A percentile compares a stretch with the other conserved stretches of the same genome.
These are phyloP conservation scores for Tenualosa ilisha DNA, from an alignment of 2,797 vertebrate genomes.

Conservation along the genomic window DNA sequence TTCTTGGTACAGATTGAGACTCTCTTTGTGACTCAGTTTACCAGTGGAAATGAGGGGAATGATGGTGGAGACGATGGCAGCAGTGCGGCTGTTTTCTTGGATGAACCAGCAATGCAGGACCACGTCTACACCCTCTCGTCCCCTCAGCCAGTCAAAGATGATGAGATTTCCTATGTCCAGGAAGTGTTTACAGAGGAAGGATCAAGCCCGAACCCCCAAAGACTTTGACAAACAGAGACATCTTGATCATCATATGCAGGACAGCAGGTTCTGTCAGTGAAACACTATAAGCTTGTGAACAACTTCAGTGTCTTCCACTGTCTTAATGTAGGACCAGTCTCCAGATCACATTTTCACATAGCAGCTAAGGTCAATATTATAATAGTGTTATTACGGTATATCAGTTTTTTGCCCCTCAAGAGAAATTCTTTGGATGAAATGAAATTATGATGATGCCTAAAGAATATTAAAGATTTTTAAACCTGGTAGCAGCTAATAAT, in stretches of 20 bases:
- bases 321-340: background rate
- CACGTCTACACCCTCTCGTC: constrained; percentile 42
- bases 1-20: constrained; percentile 88
- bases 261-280: background rate
- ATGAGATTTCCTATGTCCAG: constrained; percentile 27
- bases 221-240: background rate
- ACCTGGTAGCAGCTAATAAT: background rate
- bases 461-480: background rate
- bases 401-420: background rate
- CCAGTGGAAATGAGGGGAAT: constrained; percentile 60
- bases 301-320: background rate
- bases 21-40: constrained; percentile 83
- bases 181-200: constrained; percentile 3
- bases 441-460: background rate
- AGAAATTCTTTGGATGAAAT: background rate
- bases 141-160: constrained; percentile 48
- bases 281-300: background rate
- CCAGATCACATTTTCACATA: background rate
- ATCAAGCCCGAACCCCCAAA: background rate
- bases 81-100: constrained; percentile 47
- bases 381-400: background rate
- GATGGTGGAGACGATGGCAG: constrained; percentile 59
- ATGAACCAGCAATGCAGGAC: constrained; percentile 45
- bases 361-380: background rate
- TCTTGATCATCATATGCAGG: background rate